Evolutionary conservation across 2,888 invertebrate genomes (phyloP), one percentile per base, ranked within the genome.

Genomic region (Augiades crinisus): DNA sequence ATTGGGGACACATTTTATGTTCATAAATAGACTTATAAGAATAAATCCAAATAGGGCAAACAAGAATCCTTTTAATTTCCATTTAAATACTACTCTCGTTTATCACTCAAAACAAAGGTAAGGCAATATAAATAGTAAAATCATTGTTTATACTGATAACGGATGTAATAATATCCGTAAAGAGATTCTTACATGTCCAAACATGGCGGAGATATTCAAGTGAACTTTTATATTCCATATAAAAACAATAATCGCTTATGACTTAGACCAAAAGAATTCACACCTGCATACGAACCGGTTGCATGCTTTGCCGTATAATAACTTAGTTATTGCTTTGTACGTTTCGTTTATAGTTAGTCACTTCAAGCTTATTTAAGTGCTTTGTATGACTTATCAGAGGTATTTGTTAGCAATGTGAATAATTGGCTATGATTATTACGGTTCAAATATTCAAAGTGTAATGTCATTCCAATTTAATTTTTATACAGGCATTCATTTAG

Each of bases 261-360:
- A 43, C 31, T 43, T 43, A 31, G 12, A 31, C 30, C 31, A 16
- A 30, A 43, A 19, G 30, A 31, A 43, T 43, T 31, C 43, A 31
- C 43, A 43, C 43, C 43, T 43, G 43, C 43, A 19, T 43, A 6
- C 5, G 19, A 43, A 43, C 43, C 43, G 43, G 43, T 43, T 43
- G 19, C 31, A 40, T 40, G 8, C 17, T 14, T 24, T 5, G 13
- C 31, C 19, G 17, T 43, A 19, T 31, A 43, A 43, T 31, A 31
- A 31, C 30, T 43, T 8, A 7, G 43, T 17, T 17, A 43, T 43
- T 31, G 19, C 31, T 19, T 30, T 43, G 16, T 43, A 21, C 7
- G 24, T 30, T 12, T 19, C 8, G 13, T n/a, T 22, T 24, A n/a
- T 40, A 24, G 19, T 43, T 43, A 43, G 19, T 31, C 41, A 41